Percentiles rank a stretch among this genome's conserved stretches.
phyloP scores from a whole-genome alignment of 1,140 invertebrate species.

The Psilanteris sp. region DNA sequence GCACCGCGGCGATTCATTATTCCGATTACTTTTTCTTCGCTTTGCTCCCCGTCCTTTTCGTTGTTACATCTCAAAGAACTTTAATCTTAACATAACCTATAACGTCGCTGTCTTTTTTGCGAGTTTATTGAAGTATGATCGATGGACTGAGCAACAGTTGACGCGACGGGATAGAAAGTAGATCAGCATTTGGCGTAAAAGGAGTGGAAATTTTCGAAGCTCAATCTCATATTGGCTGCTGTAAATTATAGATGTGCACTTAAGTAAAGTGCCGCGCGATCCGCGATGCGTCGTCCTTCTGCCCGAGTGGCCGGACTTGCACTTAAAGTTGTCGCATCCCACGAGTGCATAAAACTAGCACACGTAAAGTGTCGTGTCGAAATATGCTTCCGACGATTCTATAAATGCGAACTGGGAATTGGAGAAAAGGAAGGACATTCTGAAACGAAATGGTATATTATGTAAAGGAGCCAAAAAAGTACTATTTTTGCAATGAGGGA shows the following conservation, averaged over 20 bases:
- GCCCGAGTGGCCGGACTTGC: slow-evolving; percentile 29
- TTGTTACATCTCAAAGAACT: not conserved
- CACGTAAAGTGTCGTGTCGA: slow-evolving; percentile 23
- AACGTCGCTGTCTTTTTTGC: too few species aligned
- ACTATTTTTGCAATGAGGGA: too few species aligned
- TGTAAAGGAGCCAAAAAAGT: too few species aligned
- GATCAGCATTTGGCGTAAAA: slow-evolving; percentile 9
- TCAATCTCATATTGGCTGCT: slow-evolving; percentile 60
- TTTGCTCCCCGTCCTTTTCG: too few species aligned
- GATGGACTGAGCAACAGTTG: slow-evolving; percentile 31
- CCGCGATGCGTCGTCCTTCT: slow-evolving; percentile 38
- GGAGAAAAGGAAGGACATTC: not conserved
- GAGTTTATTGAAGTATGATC: slow-evolving; percentile 22
- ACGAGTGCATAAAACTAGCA: slow-evolving; percentile 29
- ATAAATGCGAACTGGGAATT: slow-evolving; percentile 5
- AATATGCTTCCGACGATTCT: slow-evolving; percentile 21
- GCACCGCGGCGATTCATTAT: too few species aligned
- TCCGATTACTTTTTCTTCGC: too few species aligned
- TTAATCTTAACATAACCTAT: not conserved
- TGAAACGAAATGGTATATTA: too few species aligned
- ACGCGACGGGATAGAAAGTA: slow-evolving; percentile 9
- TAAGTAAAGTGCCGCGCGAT: slow-evolving; percentile 65
- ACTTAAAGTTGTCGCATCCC: slow-evolving; percentile 1
- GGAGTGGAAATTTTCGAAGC: slow-evolving; percentile 25
- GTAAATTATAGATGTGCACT: slow-evolving; percentile 68